A percentile compares a stretch with the other conserved stretches of the same genome.
phyloP scores from a whole-genome alignment of 2,113 vertebrate species.

The Lynx canadensis region DNA sequence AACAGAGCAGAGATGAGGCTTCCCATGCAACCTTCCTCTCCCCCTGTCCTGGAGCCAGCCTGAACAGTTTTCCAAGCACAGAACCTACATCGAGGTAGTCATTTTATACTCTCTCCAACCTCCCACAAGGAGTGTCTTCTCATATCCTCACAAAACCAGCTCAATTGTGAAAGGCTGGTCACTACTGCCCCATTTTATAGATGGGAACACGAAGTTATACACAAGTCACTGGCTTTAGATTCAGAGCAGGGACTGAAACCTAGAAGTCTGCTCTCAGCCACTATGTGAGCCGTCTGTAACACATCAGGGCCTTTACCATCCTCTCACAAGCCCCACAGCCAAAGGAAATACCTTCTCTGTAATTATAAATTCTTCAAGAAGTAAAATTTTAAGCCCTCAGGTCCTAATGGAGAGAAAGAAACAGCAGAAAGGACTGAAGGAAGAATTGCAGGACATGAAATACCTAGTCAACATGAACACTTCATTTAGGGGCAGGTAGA shows the following conservation, averaged over 20 bases:
- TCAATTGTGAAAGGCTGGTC: not conserved
- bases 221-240: not conserved
- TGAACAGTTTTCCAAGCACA: not conserved
- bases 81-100: not conserved
- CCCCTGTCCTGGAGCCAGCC: not conserved
- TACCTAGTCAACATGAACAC: no score
- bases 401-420: not conserved
- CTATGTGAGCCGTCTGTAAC: not conserved
- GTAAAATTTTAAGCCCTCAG: not conserved
- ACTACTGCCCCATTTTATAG: not conserved
- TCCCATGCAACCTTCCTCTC: not conserved
- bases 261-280: not conserved
- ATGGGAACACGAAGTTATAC: not conserved
- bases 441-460: not conserved
- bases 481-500: not conserved
- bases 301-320: not conserved
- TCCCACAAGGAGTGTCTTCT: not conserved
- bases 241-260: not conserved
- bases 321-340: not conserved
- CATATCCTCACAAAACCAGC: not conserved
- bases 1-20: not conserved
- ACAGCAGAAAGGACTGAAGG: not conserved
- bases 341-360: slow-evolving; percentile 25
- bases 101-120: not conserved
- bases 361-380: not conserved